Evolutionary conservation across 2,888 invertebrate species (phyloP).

Genomic region (Julus scandinavius): DNA sequence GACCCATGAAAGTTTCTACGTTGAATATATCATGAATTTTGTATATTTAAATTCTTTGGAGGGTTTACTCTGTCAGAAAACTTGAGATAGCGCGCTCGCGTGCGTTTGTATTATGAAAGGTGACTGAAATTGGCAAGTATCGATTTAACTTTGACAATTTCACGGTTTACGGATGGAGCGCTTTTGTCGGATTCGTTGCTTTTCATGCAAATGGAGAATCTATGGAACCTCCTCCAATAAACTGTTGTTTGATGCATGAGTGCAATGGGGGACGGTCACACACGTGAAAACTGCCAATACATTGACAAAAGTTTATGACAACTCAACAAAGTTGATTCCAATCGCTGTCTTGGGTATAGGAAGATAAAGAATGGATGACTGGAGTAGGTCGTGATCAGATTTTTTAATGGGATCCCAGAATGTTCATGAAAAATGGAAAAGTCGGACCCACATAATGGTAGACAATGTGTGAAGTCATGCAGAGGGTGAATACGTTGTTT

Average conservation of each 20-base stretch:
- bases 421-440: too few relatives aligned
- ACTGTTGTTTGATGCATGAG: constrained; percentile 39
- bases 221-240: constrained; percentile 20
- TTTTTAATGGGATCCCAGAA: not conserved
- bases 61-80: constrained; percentile 39
- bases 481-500: too few relatives aligned
- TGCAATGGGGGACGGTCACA: not conserved
- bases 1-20: not conserved
- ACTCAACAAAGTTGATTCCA: constrained; percentile 2
- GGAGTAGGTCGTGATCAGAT: constrained; percentile 6
- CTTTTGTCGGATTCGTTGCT: constrained; percentile 23
- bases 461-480: too few relatives aligned
- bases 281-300: not conserved
- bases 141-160: constrained; percentile 31
- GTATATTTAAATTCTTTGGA: constrained; percentile 27
- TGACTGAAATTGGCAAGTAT: constrained; percentile 42
- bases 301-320: constrained; percentile 39
- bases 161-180: constrained; percentile 28
- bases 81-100: constrained; percentile 28
- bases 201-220: constrained; percentile 38
- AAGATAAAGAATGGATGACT: not conserved
- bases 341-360: not conserved
- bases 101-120: constrained; percentile 2
- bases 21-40: constrained; percentile 33
- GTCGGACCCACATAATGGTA: too few relatives aligned